Base-by-base conservation (phyloP, 2,113 vertebrate genomes). In the Stictonetta naevosa region DNA sequence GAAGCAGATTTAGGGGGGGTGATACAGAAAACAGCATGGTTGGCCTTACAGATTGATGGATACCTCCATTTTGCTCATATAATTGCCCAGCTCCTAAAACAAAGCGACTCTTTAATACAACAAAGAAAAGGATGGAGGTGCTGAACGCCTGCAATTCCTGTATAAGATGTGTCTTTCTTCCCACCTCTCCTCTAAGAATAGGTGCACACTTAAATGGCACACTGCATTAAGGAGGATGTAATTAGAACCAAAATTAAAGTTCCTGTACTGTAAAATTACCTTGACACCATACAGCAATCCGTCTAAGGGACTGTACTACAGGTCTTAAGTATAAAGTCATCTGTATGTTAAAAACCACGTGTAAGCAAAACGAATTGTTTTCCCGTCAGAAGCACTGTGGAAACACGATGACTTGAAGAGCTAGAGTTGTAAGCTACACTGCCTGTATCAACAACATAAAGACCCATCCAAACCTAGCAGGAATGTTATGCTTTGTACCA, bases 361-460 rank as follows among this genome's bases (percentile, higher is more conserved):
- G 8, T 56, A 63, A 68, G 16, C 15, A 55, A 68, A 81, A 81
- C 36, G 48, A 68, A 53, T 26, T 34, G 13, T 66, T 36, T 50
- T 67, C 74, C 52, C n/a, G 26, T 34, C 40, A 67, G 26, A 87
- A 53, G n/a, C 33, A 40, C 21, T 78, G 69, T 31, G 67, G 56
- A 83, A 86, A 63, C 73, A 46, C 28, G 38, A 34, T 20, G 55
- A 58, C 10, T 71, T 67, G 40, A 10, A 67, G 13, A 34, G 28
- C 12, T 25, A 73, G 16, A 87, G 52, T 38, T n/a, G 20, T 75
- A 42, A 85, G 8, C 48, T 68, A 44, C 0, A 0, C 19, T 44
- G 44, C 29, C 75, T 22, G 2, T 4, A 77, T 0, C 0, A 28
- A 53, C 8, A 71, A 66, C 85, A 44, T 8, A 21, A 74, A 82